These are phyloP conservation scores for Lithophane ornitopus DNA, from an alignment of 2,888 invertebrate genomes.

Conservation along the genomic window DNA sequence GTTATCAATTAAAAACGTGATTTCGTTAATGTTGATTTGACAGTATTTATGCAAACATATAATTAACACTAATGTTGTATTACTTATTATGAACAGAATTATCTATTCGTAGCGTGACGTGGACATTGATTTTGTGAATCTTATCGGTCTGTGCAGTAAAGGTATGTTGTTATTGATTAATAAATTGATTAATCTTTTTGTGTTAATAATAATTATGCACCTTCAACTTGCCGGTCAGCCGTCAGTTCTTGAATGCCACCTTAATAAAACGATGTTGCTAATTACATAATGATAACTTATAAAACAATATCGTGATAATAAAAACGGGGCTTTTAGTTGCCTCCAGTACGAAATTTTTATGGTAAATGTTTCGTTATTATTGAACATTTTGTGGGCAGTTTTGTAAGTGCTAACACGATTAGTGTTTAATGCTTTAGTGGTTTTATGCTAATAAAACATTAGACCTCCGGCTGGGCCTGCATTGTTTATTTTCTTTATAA, in stretches of 20 bases:
- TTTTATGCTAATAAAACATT: slow-evolving; percentile 71
- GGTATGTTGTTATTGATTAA: slow-evolving; percentile 41
- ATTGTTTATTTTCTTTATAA: slow-evolving; percentile 80
- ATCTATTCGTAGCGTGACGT: slow-evolving; percentile 42
- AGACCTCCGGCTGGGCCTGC: slow-evolving; percentile 67
- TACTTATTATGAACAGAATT: slow-evolving; percentile 22
- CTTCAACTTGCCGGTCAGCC: slow-evolving; percentile 17
- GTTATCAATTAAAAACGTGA: slow-evolving; percentile 53
- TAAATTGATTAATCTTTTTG: slow-evolving; percentile 23
- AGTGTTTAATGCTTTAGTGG: slow-evolving; percentile 66
- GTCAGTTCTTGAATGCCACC: slow-evolving; percentile 26
- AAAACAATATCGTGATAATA: slow-evolving; percentile 34
- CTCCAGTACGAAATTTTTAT: slow-evolving; percentile 15
- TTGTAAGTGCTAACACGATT: slow-evolving; percentile 67
- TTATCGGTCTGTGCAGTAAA: slow-evolving; percentile 20
- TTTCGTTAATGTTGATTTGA: slow-evolving; percentile 31
- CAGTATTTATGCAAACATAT: slow-evolving; percentile 25
- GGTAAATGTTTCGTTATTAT: slow-evolving; percentile 33
- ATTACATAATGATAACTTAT: slow-evolving; percentile 45
- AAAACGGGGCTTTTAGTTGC: slow-evolving; percentile 34
- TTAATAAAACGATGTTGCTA: slow-evolving; percentile 42
- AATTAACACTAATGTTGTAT: slow-evolving; percentile 26
- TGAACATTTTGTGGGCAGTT: slow-evolving; percentile 38
- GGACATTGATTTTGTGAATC: slow-evolving; percentile 45
- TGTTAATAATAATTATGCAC: slow-evolving; percentile 38